Evolutionary conservation across 2,888 invertebrate genomes (phyloP).

Genomic region (Bimastos eiseni): DNA sequence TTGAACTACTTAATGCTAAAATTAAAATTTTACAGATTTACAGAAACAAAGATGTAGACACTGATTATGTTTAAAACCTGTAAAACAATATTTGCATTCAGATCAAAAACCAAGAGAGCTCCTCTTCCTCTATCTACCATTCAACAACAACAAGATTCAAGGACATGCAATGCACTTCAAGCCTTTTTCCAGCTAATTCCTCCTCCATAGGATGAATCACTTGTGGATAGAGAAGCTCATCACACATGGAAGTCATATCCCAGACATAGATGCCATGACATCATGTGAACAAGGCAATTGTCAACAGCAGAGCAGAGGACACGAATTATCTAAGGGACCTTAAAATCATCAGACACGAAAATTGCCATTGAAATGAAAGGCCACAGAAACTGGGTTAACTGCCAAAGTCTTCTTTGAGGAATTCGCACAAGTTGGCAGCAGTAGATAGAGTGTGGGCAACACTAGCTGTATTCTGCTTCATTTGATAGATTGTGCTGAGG

Average conservation of each 20-base stretch:
- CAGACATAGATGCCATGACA: neutral
- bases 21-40: neutral
- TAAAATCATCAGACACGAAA: neutral
- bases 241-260: neutral
- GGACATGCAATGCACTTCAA: neutral
- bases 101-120: neutral
- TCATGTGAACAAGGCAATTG: neutral
- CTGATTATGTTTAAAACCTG: neutral
- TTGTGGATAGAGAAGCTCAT: neutral
- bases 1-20: neutral
- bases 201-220: neutral
- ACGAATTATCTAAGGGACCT: neutral
- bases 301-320: neutral
- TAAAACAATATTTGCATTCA: neutral
- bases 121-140: no score
- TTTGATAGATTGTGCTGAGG: neutral
- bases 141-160: neutral
- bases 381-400: neutral
- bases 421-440: neutral
- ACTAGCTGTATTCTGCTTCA: neutral
- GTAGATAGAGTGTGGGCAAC: neutral
- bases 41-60: neutral
- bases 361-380: neutral
- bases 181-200: neutral
- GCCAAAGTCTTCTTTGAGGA: neutral